Conservation (phyloP, 2,113 vertebrate species). For the Hyperoodon ampullatus region DNA sequence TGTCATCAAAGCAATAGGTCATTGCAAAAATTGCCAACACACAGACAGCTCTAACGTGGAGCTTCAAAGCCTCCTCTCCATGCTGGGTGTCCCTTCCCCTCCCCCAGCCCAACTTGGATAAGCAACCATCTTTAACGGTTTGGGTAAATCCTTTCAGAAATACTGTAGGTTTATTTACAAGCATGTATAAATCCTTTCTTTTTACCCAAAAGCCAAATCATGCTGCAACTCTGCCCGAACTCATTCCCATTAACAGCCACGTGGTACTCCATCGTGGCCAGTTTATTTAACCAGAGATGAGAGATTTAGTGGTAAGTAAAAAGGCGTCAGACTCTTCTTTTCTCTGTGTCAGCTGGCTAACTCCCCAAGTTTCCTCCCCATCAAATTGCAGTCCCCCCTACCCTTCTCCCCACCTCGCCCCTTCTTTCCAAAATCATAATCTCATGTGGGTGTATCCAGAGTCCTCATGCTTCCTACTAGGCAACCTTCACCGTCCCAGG, state of each 20-base stretch:
- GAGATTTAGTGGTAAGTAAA: neutral
- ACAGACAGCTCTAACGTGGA: neutral
- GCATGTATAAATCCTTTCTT: slow-evolving; percentile 13
- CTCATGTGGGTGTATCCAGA: neutral
- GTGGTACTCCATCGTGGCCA: accelerated
- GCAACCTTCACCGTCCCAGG: neutral
- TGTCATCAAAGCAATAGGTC: slow-evolving; percentile 17
- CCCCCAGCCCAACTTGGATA: neutral
- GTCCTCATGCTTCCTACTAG: accelerated
- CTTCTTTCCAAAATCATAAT: neutral
- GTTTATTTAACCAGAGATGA: neutral
- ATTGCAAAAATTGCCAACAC: neutral
- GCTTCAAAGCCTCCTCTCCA: neutral
- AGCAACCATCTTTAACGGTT: neutral
- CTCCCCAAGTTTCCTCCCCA: neutral
- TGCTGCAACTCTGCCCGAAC: neutral
- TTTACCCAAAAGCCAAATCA: slow-evolving; percentile 18
- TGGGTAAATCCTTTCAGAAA: slow-evolving; percentile 21
- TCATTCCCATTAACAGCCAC: neutral
- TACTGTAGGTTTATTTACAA: neutral
- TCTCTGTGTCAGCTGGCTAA: neutral
- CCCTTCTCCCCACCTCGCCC: neutral
- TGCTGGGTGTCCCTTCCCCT: too few relatives aligned
- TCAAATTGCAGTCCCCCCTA: neutral
- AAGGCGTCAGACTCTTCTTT: neutral